Conservation (phyloP, 2,113 vertebrate species). For the Addax nasomaculatus region DNA sequence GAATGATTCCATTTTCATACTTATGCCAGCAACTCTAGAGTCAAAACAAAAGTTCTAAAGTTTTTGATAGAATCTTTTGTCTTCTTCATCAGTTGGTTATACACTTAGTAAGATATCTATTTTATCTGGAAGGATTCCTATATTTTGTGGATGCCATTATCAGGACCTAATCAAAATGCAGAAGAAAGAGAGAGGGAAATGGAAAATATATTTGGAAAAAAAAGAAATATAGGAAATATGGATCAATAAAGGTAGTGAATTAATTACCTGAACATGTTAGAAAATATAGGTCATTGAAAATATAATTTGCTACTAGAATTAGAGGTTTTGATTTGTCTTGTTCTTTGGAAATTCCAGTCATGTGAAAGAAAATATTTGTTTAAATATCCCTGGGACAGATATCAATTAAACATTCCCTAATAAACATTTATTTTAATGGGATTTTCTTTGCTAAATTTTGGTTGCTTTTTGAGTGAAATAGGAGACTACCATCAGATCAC, state of each 20-base stretch:
- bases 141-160: neutral
- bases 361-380: neutral
- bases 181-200: neutral
- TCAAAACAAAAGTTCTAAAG: neutral
- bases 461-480: neutral
- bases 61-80: neutral
- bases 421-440: neutral
- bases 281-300: neutral
- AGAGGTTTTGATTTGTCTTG: neutral
- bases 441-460: neutral
- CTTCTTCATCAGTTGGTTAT: neutral
- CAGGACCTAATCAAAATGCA: neutral
- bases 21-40: neutral
- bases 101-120: neutral
- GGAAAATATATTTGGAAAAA: neutral
- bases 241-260: neutral
- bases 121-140: neutral
- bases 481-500: neutral
- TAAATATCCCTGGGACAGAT: neutral
- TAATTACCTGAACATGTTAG: neutral
- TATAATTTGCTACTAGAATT: neutral
- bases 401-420: neutral
- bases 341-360: neutral
- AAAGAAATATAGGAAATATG: neutral
- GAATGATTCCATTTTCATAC: neutral